phyloP scores from a whole-genome alignment of 2,888 invertebrate species.

The Drosophila pegasa region DNA sequence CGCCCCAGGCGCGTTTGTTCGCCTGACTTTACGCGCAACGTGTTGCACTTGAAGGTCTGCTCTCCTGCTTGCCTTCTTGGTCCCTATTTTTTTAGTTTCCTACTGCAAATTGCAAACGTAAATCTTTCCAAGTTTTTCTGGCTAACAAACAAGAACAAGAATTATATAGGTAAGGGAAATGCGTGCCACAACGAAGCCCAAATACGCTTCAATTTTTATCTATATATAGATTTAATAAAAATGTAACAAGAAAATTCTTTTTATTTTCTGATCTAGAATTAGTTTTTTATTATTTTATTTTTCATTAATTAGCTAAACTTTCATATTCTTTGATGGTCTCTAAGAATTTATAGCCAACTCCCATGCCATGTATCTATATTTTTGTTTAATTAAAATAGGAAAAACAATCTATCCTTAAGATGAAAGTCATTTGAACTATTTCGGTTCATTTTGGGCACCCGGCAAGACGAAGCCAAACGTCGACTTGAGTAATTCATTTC shows the following conservation, averaged over 20 bases:
- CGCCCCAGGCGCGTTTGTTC: conserved; percentile 18
- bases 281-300: neutral
- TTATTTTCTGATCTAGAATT: neutral
- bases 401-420: neutral
- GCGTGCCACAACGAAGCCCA: conserved; percentile 15
- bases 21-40: conserved; percentile 46
- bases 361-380: neutral
- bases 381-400: neutral
- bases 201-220: conserved; percentile 28
- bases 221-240: neutral
- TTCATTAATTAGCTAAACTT: neutral
- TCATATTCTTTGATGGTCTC: neutral
- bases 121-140: conserved; percentile 62
- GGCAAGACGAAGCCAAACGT: conserved; percentile 22
- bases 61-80: conserved; percentile 12
- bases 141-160: conserved; percentile 32
- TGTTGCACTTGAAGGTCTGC: conserved; percentile 68
- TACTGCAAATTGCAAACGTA: conserved; percentile 66
- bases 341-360: neutral
- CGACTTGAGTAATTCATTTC: conserved; percentile 70
- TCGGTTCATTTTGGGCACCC: neutral
- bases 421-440: conserved; percentile 4
- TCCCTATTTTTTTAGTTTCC: conserved; percentile 23
- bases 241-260: neutral
- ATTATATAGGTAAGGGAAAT: conserved; percentile 15